phyloP scores from a whole-genome alignment of 1,140 invertebrate genomes.

The Heterodera carotae region DNA sequence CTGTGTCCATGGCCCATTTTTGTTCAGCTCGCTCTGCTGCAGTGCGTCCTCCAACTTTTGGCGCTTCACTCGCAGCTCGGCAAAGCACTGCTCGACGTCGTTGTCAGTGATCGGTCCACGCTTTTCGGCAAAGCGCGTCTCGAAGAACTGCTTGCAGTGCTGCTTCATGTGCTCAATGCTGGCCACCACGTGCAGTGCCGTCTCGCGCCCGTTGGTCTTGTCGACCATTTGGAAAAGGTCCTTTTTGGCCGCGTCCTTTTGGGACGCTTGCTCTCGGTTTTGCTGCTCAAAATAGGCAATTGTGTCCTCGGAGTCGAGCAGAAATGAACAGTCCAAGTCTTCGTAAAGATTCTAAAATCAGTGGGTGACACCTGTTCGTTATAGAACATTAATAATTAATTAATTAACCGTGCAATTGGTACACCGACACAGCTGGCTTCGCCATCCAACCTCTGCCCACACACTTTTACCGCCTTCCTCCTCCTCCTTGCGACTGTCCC shows the following conservation, averaged over 20 bases:
- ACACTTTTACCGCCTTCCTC: conserved; percentile 20
- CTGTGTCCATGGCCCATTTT: conserved; percentile 38
- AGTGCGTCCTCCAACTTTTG: conserved; percentile 21
- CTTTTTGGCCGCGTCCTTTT: conserved; percentile 30
- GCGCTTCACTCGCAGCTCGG: conserved; percentile 40
- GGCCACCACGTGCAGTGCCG: conserved; percentile 35
- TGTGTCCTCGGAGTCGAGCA: conserved; percentile 53
- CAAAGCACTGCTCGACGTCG: conserved; percentile 49
- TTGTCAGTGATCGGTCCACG: conserved; percentile 40
- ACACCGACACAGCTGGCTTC: conserved; percentile 43
- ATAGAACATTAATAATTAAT: conserved; percentile 21
- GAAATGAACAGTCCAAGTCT: conserved; percentile 44
- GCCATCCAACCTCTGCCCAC: conserved; percentile 36
- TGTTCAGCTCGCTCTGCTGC: background rate
- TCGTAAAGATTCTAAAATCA: conserved; percentile 56
- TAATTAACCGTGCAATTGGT: conserved; percentile 39
- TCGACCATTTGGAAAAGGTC: conserved; percentile 42
- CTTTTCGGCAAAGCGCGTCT: background rate
- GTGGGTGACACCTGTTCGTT: conserved; percentile 9
- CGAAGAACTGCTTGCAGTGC: conserved; percentile 44
- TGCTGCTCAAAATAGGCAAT: conserved; percentile 38
- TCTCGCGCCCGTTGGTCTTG: conserved; percentile 38
- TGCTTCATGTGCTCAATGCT: conserved; percentile 50
- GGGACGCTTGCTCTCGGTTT: conserved; percentile 10
- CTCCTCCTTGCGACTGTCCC: background rate